phyloP scores from a whole-genome alignment of 1,140 invertebrate species.

The Dolichoris vasculosae region DNA sequence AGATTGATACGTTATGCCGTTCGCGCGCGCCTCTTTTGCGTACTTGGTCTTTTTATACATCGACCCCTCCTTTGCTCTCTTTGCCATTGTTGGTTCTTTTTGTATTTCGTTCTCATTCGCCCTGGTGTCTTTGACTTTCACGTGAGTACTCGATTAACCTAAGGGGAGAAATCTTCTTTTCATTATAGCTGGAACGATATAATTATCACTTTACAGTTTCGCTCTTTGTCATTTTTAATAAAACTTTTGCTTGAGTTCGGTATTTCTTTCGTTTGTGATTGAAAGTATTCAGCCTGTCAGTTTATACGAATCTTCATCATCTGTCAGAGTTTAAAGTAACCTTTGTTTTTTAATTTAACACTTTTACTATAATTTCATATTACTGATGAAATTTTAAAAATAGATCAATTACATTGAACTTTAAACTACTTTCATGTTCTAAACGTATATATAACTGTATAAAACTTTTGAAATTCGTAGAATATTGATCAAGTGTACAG shows the following conservation, averaged over 20 bases:
- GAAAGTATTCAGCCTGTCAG: not conserved
- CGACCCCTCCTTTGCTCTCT: not conserved
- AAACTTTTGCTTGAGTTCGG: not conserved
- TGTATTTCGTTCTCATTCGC: not conserved
- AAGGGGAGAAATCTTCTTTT: conserved; percentile 27
- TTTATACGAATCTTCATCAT: not conserved
- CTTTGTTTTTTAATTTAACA: not conserved
- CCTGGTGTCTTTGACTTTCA: conserved; percentile 37
- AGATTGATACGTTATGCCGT: conserved; percentile 65
- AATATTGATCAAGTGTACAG: no score
- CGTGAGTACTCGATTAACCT: conserved; percentile 16
- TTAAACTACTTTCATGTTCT: no score
- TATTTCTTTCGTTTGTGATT: not conserved
- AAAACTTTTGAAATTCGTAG: no score
- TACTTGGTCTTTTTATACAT: conserved; percentile 14
- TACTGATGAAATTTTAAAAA: no score
- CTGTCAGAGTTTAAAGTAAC: not conserved
- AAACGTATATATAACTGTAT: no score
- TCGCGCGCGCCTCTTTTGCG: conserved; percentile 24
- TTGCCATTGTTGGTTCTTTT: not conserved
- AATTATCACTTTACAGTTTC: conserved; percentile 45
- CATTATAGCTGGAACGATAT: conserved; percentile 11
- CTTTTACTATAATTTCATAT: not conserved
- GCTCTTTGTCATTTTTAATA: conserved; percentile 36
- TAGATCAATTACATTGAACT: no score